Evolutionary conservation across 1,140 invertebrate species (phyloP).

Genomic region (Brachionus rubens): DNA sequence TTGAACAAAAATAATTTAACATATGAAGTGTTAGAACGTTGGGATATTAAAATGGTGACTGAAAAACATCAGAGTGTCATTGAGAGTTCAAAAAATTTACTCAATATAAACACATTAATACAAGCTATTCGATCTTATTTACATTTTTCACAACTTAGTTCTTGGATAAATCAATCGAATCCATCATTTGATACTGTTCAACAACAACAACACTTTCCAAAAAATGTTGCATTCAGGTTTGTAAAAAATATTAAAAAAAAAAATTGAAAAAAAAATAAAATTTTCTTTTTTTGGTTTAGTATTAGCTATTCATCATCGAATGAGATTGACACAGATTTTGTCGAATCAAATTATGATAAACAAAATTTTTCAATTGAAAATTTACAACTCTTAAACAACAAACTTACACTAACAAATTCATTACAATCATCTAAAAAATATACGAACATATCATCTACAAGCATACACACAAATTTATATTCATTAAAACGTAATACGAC

Average conservation of each 20-base stretch:
- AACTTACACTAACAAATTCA: neutral
- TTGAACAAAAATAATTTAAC: neutral
- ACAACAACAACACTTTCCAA: neutral
- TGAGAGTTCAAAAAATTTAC: neutral
- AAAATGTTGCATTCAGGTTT: conserved; percentile 17
- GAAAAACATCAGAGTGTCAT: neutral
- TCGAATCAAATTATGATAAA: neutral
- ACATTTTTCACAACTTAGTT: conserved; percentile 32
- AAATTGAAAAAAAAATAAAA: neutral
- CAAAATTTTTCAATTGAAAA: conserved; percentile 7
- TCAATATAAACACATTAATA: conserved; percentile 10
- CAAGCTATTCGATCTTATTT: conserved; percentile 38
- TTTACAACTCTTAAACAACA: conserved; percentile 19
- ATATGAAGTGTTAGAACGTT: neutral
- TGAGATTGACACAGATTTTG: neutral
- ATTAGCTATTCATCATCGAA: neutral
- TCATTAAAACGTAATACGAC: neutral
- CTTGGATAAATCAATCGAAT: conserved; percentile 12
- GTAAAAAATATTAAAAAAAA: neutral
- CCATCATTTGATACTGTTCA: neutral
- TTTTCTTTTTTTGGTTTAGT: neutral
- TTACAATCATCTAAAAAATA: neutral
- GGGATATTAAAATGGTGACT: conserved; percentile 12
- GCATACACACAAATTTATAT: neutral
- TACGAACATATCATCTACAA: neutral